Evolutionary conservation across 1,140 invertebrate species (phyloP).

Genomic region (Halictus rubicundus): DNA sequence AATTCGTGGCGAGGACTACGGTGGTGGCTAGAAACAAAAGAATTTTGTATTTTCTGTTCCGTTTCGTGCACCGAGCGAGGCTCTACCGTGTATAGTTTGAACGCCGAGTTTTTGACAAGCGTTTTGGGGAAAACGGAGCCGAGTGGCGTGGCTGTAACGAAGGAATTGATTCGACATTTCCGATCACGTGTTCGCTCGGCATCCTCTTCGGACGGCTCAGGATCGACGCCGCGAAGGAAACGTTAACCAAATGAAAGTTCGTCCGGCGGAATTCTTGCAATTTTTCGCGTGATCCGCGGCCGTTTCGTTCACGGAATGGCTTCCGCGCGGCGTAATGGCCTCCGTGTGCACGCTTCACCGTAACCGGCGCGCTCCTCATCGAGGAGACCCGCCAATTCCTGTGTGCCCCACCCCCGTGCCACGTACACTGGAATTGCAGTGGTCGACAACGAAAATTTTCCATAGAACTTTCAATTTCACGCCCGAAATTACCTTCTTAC

Average conservation of each 20-base stretch:
- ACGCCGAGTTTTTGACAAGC: no score
- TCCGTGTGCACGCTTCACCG: not conserved
- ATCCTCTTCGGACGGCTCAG: not conserved
- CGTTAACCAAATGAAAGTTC: constrained; percentile 8
- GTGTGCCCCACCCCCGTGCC: no score
- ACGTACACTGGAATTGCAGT: not conserved
- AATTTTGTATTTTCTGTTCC: no score
- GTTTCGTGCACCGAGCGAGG: no score
- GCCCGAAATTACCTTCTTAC: no score
- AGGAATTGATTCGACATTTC: constrained; percentile 18
- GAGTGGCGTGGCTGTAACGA: not conserved
- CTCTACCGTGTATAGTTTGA: no score
- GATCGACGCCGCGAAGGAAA: not conserved
- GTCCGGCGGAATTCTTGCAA: not conserved
- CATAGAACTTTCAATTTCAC: no score
- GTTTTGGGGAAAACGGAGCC: no score
- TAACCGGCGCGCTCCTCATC: not conserved
- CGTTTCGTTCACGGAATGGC: constrained; percentile 6
- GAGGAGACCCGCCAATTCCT: no score
- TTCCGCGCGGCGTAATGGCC: constrained; percentile 1
- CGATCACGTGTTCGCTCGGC: not conserved
- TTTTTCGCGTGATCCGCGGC: constrained; percentile 13
- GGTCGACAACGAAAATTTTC: not conserved
- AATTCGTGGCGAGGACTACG: no score
- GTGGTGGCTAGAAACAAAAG: no score